phyloP scores from a whole-genome alignment of 2,888 invertebrate genomes.

The Julus scanicus region DNA sequence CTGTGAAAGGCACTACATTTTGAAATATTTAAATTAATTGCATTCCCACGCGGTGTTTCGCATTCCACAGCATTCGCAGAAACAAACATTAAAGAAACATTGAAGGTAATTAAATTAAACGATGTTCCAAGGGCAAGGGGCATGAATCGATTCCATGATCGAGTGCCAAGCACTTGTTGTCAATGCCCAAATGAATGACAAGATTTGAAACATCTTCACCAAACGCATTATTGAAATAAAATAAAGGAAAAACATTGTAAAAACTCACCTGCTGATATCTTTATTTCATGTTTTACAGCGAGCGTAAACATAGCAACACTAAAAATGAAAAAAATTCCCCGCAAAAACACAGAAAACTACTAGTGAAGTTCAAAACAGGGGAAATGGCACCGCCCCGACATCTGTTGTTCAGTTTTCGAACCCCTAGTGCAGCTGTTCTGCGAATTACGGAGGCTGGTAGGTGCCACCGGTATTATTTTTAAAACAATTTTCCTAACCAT shows the following conservation, averaged over 20 bases:
- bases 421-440: not conserved
- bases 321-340: not conserved
- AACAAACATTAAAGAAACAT: too few relatives aligned
- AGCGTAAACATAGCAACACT: not conserved
- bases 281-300: not conserved
- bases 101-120: too few relatives aligned
- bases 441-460: too few relatives aligned
- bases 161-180: not conserved
- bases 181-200: too few relatives aligned
- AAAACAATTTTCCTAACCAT: not conserved
- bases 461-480: not conserved
- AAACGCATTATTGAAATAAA: not conserved
- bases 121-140: not conserved
- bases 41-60: too few relatives aligned
- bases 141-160: not conserved
- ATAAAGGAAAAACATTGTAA: not conserved
- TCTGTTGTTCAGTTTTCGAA: not conserved
- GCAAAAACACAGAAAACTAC: not conserved
- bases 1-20: too few relatives aligned
- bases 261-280: not conserved
- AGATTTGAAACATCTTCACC: too few relatives aligned
- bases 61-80: too few relatives aligned
- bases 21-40: too few relatives aligned
- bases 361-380: not conserved
- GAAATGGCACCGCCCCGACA: not conserved